These are phyloP conservation scores for Emys orbicularis DNA, from an alignment of 2,797 vertebrate genomes.

Conservation along the genomic window DNA sequence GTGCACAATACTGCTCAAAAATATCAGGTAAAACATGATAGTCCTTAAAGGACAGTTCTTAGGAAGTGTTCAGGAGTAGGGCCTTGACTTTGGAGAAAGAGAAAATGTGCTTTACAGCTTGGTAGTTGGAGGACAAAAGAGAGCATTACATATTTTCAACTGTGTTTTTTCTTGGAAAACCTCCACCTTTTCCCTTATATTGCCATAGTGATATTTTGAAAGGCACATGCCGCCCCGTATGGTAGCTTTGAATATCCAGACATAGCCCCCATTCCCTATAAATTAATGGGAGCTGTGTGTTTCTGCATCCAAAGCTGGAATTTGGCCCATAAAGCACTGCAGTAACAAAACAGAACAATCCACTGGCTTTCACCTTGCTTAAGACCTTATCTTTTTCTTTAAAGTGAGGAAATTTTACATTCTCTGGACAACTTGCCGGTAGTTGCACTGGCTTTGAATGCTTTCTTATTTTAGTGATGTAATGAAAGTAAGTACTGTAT, in stretches of 20 bases:
- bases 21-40: background rate
- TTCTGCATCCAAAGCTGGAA: background rate
- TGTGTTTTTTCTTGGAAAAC: background rate
- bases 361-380: background rate
- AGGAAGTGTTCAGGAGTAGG: background rate
- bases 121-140: background rate
- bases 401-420: background rate
- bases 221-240: background rate
- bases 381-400: background rate
- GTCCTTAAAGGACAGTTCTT: background rate
- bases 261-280: background rate
- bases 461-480: background rate
- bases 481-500: background rate
- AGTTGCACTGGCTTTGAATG: fast-evolving
- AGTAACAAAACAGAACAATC: background rate
- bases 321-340: background rate
- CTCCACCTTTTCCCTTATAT: background rate
- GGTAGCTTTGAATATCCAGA: background rate
- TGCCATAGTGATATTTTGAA: background rate
- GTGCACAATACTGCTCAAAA: background rate
- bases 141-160: background rate
- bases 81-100: background rate
- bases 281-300: fast-evolving
- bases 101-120: background rate
- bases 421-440: background rate